Conservation (phyloP, 2,113 vertebrate species). For the Alethe castanea region DNA sequence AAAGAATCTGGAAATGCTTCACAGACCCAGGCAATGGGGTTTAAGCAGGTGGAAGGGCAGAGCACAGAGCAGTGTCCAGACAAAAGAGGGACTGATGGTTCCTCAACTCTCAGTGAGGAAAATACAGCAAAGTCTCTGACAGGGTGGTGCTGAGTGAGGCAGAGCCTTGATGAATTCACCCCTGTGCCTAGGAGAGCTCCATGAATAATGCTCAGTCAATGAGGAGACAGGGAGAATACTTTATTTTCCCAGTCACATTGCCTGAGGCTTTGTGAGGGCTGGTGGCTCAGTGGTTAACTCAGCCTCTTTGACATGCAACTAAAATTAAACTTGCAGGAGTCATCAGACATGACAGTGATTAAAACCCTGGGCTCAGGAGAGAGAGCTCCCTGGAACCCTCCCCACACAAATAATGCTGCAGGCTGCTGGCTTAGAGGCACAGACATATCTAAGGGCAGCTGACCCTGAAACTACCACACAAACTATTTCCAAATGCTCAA, state of each 20-base stretch:
- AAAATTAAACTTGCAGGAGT: slow-evolving; percentile 50
- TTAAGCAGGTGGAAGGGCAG: not conserved
- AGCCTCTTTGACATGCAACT: slow-evolving; percentile 21
- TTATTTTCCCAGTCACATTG: not conserved
- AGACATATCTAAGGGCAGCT: not conserved
- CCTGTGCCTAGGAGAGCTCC: not conserved
- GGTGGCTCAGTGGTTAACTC: slow-evolving; percentile 38
- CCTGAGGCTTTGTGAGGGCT: slow-evolving; percentile 11
- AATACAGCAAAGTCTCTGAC: not conserved
- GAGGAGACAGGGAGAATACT: not conserved
- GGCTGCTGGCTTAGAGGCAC: not conserved
- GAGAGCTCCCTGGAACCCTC: not conserved
- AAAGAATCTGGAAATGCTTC: not conserved
- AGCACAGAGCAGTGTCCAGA: not conserved
- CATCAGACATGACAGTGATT: slow-evolving; percentile 6
- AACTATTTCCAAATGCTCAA: slow-evolving; percentile 11
- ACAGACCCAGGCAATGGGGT: not conserved
- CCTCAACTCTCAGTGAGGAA: not conserved
- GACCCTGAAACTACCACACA: slow-evolving; percentile 27
- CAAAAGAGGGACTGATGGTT: not conserved
- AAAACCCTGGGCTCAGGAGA: not conserved
- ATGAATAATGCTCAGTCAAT: not conserved
- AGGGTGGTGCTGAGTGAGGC: not conserved
- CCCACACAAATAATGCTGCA: not conserved
- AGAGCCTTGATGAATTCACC: not conserved